phyloP scores from a whole-genome alignment of 2,888 invertebrate genomes.

The Aproaerema taeniolella region DNA sequence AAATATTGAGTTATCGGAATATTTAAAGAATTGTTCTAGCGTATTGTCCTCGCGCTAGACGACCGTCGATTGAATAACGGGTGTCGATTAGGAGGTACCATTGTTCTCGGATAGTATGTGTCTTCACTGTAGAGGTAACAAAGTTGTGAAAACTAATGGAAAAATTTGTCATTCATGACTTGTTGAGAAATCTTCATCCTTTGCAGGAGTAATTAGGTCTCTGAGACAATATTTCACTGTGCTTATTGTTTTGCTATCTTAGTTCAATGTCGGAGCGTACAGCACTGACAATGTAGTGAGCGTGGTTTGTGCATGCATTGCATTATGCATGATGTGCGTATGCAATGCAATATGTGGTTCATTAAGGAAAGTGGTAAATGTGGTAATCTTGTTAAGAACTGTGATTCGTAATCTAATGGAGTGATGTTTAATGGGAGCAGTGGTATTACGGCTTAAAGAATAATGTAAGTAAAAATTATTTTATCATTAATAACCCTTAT shows the following conservation, averaged over 20 bases:
- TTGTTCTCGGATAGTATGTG: slow-evolving; percentile 59
- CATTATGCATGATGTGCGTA: slow-evolving; percentile 46
- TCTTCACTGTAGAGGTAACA: slow-evolving; percentile 38
- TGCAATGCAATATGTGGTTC: slow-evolving; percentile 20
- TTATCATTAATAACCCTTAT: no score
- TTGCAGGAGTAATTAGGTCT: slow-evolving; percentile 40
- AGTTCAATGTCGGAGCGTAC: slow-evolving; percentile 26
- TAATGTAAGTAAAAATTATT: no score
- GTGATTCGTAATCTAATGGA: no score
- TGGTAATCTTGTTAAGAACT: not conserved
- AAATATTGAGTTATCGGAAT: no score
- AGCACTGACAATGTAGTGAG: slow-evolving; percentile 29
- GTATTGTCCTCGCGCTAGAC: no score
- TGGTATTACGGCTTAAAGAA: no score
- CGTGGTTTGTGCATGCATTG: slow-evolving; percentile 26
- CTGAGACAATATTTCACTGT: slow-evolving; percentile 25
- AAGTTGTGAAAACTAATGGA: slow-evolving; percentile 50
- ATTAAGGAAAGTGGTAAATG: not conserved
- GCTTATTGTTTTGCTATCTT: no score
- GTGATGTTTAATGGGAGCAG: no score
- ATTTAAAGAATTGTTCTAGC: no score
- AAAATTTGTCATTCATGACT: slow-evolving; percentile 61
- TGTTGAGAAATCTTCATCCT: slow-evolving; percentile 50
- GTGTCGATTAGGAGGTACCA: slow-evolving; percentile 65
- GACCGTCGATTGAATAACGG: slow-evolving; percentile 61